Base-by-base conservation (phyloP, 2,888 invertebrate species). In the Hemaris fuciformis region DNA sequence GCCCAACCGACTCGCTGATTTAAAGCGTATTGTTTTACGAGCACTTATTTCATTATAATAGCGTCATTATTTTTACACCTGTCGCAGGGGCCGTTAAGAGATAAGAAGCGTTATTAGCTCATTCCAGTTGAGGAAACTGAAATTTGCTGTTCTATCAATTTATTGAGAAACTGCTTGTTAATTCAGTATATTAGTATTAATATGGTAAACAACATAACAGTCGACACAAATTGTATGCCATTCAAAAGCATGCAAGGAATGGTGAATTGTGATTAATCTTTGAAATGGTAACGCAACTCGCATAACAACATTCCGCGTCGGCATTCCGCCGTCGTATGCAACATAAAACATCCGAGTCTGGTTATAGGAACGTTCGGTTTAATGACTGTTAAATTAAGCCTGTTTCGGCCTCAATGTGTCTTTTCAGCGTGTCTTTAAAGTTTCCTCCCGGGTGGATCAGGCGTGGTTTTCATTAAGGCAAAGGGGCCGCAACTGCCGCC, bases 401-500 rank as follows among this genome's bases (percentile, higher is more conserved):
- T 68, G 67, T 77, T 76, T 75, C 73, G 75, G n/a, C 68, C 69
- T 75, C 71, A 72, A 77, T 78, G 80, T 83, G 80, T 84, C 79
- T 84, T 83, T 84, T 82, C 77, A 81, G 77, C 75, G 72, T 67
- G 78, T 78, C 78, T 81, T 81, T 81, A 81, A 83, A 85, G 84
- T 89, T 89, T 85, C 79, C 80, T 80, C 75, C 76, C 74, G 76
- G 81, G 79, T 77, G 81, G 80, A 78, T 79, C 75, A 79, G 80
- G 79, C 82, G 79, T 76, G 82, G 83, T 81, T 89, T 90, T 89
- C 87, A 90, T 90, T 86, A 89, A 84, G 83, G 84, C 86, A 83
- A 87, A 89, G 86, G 85, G 83, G 84, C 87, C 86, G 76, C 88
- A 87, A 85, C 81, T 75, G 81, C 79, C 77, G 75, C 75, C 80